These are phyloP conservation scores for Lasioglossum oenotherae DNA, from an alignment of 2,888 invertebrate genomes.

Conservation along the genomic window DNA sequence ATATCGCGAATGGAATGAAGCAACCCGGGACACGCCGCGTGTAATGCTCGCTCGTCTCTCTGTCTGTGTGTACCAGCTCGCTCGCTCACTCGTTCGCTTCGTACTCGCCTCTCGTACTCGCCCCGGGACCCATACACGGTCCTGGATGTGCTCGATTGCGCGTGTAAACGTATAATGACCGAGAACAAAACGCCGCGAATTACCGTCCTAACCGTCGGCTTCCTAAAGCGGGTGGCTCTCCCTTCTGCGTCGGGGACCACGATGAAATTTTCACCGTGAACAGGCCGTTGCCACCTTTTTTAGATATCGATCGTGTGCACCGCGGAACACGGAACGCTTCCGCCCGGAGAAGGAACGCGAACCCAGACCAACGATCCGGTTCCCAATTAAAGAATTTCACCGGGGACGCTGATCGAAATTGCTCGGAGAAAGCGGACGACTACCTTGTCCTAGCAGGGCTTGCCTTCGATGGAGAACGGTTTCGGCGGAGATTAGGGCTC, in stretches of 20 bases:
- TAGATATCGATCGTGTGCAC: neutral
- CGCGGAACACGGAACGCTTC: neutral
- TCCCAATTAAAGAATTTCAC: slow-evolving; percentile 11
- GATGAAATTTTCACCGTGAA: slow-evolving; percentile 29
- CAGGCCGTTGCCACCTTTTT: neutral
- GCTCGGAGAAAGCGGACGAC: neutral
- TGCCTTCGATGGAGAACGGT: neutral
- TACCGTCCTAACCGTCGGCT: slow-evolving; percentile 52
- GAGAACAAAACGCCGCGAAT: slow-evolving; percentile 71
- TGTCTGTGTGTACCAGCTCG: slow-evolving; percentile 30
- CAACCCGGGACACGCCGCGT: slow-evolving; percentile 75
- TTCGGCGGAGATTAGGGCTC: neutral
- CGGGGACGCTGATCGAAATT: neutral
- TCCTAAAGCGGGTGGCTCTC: slow-evolving; percentile 51
- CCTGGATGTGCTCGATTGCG: slow-evolving; percentile 64
- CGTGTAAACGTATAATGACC: slow-evolving; percentile 68
- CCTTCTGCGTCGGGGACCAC: neutral
- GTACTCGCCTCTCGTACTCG: neutral
- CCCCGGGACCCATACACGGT: slow-evolving; percentile 40
- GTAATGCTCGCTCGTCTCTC: slow-evolving; percentile 54
- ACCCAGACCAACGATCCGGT: neutral
- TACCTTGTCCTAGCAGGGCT: neutral
- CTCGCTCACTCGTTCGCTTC: neutral
- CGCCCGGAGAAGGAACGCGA: neutral
- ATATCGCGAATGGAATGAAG: slow-evolving; percentile 82